A percentile compares a stretch with the other conserved stretches of the same genome.
phyloP scores from a whole-genome alignment of 2,888 invertebrate species.

The Aphidius colemani region DNA sequence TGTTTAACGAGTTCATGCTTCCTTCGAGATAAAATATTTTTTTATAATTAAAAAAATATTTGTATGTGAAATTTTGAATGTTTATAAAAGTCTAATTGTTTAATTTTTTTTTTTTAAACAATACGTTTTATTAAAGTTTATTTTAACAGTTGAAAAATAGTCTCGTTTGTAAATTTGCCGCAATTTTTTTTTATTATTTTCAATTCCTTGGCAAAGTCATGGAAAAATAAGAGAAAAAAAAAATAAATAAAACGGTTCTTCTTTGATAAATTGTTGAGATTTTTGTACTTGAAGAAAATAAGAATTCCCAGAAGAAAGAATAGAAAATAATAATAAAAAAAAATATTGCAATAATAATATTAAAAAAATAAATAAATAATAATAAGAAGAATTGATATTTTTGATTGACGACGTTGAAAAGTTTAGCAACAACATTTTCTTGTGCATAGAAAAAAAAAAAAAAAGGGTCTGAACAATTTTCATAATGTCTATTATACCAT shows the following conservation, averaged over 20 bases:
- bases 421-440: neutral
- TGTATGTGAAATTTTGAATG: too few species aligned
- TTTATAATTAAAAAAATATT: too few species aligned
- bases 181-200: conserved; percentile 1
- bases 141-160: conserved; percentile 25
- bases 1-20: too few species aligned
- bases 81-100: too few species aligned
- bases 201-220: conserved; percentile 7
- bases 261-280: conserved; percentile 26
- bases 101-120: conserved; percentile 11
- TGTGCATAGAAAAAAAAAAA: neutral
- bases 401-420: conserved; percentile 31
- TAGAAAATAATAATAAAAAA: neutral
- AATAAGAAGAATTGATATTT: conserved; percentile 16
- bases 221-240: conserved; percentile 6
- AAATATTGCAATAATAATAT: conserved; percentile 4
- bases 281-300: conserved; percentile 4
- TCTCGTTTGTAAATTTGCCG: conserved; percentile 24
- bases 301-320: conserved; percentile 22
- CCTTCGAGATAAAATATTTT: too few species aligned
- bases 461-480: neutral
- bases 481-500: neutral
- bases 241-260: conserved; percentile 19
- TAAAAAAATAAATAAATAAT: conserved; percentile 8
- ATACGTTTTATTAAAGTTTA: conserved; percentile 33